Evolutionary conservation across 2,113 vertebrate species (phyloP), one percentile per base, ranked within the genome.

Genomic region (Cromileptes altivelis): DNA sequence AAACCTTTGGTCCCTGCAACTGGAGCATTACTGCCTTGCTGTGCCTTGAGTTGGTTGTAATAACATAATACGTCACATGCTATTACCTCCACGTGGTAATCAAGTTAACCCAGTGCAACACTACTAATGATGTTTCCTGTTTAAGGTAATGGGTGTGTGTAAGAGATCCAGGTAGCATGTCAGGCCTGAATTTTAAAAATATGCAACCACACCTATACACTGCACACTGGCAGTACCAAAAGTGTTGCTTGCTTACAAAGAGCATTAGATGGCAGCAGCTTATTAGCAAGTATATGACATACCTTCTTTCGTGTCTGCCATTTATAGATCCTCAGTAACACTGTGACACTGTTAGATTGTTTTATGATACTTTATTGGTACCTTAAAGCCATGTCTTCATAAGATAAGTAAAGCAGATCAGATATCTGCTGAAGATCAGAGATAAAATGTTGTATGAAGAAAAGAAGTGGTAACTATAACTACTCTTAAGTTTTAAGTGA

Each of bases 181-280:
- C 21, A 8, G 0, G 3, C 33, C 7, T 3, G 49, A 15, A 23
- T n/a, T 47, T 33, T 47, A 8, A n/a, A 23, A 27, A 45, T 45
- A 4, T 21, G 40, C 30, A 52, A 33, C 6, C 7, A 17, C 23
- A 49, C 30, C 52, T 30, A 8, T 4, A 23, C 30, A 30, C n/a
- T 17, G 65, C 7, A 23, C 30, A 30, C n/a, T 17, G 65, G 47
- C 30, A 8, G 3, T 4, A 15, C 12, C 50, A 11, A 27, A 49
- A 27, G 17, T 45, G n/a, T 23, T 33, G 9, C 15, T 21, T 67
- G 45, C 18, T 70, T 42, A 0, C 9, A 1, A 15, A 37, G 27
- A 9, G 56, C 75, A 65, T 55, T 71, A 79, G 82, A 56, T 81
- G 82, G 70, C 78, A 82, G 52, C 60, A 40, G 75, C 37, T 25